These are phyloP conservation scores for Octodon degus DNA, from an alignment of 2,113 vertebrate genomes.

Conservation along the genomic window DNA sequence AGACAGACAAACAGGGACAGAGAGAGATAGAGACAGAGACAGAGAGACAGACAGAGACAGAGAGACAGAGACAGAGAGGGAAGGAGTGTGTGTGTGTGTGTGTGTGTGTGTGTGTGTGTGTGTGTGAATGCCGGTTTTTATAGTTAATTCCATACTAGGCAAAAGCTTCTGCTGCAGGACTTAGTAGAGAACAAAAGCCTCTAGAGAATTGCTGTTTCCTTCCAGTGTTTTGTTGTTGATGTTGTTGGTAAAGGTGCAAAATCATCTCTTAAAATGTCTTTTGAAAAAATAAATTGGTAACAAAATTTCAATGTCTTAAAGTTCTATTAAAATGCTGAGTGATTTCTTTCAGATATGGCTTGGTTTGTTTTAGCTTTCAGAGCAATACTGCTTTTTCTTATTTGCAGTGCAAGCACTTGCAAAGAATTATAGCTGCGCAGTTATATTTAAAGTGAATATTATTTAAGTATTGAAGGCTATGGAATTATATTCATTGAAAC, in stretches of 20 bases:
- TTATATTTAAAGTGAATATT: constrained; percentile 74
- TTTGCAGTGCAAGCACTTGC: constrained; percentile 54
- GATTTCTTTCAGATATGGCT: constrained; percentile 65
- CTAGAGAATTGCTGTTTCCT: constrained; percentile 57
- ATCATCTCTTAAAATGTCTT: constrained; percentile 48
- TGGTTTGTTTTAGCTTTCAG: constrained; percentile 52
- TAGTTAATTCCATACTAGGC: constrained; percentile 35
- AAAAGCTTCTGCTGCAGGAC: constrained; percentile 43
- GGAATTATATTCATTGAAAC: constrained; percentile 76
- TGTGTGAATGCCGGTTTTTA: neutral
- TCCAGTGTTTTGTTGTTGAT: constrained; percentile 8
- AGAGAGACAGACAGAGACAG: too few relatives aligned
- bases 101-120: neutral
- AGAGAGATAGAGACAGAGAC: too few relatives aligned
- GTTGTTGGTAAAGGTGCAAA: constrained; percentile 36
- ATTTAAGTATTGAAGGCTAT: constrained; percentile 75
- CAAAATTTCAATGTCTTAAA: constrained; percentile 63
- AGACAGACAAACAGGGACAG: too few relatives aligned
- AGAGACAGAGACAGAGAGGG: too few relatives aligned
- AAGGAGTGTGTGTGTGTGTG: too few relatives aligned
- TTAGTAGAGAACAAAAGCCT: constrained; percentile 61
- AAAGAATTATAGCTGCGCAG: constrained; percentile 45
- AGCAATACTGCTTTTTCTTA: constrained; percentile 63
- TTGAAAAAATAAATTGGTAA: constrained; percentile 63
- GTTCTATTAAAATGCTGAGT: constrained; percentile 64